Base-by-base conservation (phyloP, 2,113 vertebrate species). In the Paramisgurnus dabryanus region DNA sequence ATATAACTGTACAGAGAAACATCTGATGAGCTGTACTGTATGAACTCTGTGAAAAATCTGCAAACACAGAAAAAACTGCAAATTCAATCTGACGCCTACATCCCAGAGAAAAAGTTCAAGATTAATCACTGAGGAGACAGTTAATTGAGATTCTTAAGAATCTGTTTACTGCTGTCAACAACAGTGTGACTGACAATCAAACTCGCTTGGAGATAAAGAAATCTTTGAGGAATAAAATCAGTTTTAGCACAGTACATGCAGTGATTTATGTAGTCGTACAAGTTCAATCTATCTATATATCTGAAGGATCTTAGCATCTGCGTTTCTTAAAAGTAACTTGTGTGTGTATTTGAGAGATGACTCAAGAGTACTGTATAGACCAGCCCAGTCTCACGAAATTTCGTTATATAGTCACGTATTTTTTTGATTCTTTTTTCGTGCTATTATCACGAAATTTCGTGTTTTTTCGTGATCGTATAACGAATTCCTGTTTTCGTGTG, bases 1-100 rank as follows among this genome's bases (percentile, higher is more conserved):
- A 64, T 66, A 45, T 80, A 74, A 74, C 68, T 66, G 47, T 22
- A 10, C 27, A 49, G 60, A 73, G 18, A 73, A 68, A 39, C 49
- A 65, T 65, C 55, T 77, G 53, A 73, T 4, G 60, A 41, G 45
- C 60, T 47, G 55, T 60, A 17, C 55, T 27, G 55, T 12, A 7
- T 45, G n/a, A 27, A 45, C 40, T 61, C 55, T 45, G n/a, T 60
- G 22, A 45, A 73, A 73, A 22, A 73, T 73, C 58, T 58, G 53
- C 10, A 61, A 61, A 74, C n/a, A 73, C 55, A 60, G 55, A 43
- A 7, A 70, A 60, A 43, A 15, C 22, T 11, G 40, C 3, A 22
- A 45, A 61, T 45, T 43, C 4, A 61, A 55, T 40, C 53, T 18
- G 40, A 60, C 39, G 41, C 40, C 0, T 15, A 15, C 55, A 45